Percentiles rank a stretch among this genome's conserved stretches.
phyloP scores from a whole-genome alignment of 1,140 invertebrate genomes.

The Gryon sp. region DNA sequence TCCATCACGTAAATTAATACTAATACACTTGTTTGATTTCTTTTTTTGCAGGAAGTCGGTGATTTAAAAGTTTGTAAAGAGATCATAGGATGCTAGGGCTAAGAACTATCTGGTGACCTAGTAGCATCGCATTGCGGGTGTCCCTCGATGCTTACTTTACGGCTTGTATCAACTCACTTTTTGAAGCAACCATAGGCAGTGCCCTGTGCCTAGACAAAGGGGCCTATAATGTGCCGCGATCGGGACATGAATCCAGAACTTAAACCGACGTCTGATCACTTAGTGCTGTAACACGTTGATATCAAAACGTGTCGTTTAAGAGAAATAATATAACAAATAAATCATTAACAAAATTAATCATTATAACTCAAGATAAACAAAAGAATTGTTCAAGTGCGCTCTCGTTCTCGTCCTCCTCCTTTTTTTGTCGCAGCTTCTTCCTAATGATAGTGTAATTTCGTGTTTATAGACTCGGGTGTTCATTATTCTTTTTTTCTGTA shows the following conservation, averaged over 20 bases:
- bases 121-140: conserved; percentile 60
- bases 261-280: conserved; percentile 32
- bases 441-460: conserved; percentile 15
- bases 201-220: conserved; percentile 73
- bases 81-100: conserved; percentile 66
- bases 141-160: conserved; percentile 89
- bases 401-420: conserved; percentile 41
- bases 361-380: not conserved
- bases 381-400: conserved; percentile 33
- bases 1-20: not conserved
- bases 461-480: conserved; percentile 14
- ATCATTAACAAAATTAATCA: too few relatives aligned
- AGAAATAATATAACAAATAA: too few relatives aligned
- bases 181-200: conserved; percentile 90
- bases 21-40: not conserved
- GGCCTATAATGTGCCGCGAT: conserved; percentile 85
- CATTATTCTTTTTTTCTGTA: too few relatives aligned
- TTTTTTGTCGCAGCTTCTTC: conserved; percentile 47
- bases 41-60: conserved; percentile 30
- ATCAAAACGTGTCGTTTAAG: conserved; percentile 11
- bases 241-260: conserved; percentile 85
- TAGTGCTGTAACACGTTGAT: conserved; percentile 43
- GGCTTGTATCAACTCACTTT: conserved; percentile 91
- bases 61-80: conserved; percentile 21
- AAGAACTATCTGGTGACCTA: conserved; percentile 74